A percentile compares a stretch with the other conserved stretches of the same genome.
Evolutionary conservation across 2,113 vertebrate genomes (phyloP).

Genomic region (Leucopternis melanops): DNA sequence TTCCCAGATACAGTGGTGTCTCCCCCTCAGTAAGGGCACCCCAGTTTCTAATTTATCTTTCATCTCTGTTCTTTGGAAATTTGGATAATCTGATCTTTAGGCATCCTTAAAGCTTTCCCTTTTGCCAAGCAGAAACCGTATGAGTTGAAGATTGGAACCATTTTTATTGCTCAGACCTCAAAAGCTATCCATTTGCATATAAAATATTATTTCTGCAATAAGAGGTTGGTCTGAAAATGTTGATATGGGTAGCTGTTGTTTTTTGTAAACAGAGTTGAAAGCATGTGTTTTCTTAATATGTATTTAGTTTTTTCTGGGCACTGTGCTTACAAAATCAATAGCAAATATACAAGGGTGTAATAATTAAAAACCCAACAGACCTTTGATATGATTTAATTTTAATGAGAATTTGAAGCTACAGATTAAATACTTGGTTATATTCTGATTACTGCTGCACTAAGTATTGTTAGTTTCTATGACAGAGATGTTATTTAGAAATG

Average conservation of each 20-base stretch:
- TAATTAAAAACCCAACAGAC: background rate
- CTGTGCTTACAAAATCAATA: background rate
- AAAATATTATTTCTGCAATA: background rate
- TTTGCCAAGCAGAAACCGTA: background rate
- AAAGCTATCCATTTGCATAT: background rate
- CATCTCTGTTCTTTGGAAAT: background rate
- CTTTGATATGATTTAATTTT: background rate
- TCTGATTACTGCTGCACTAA: background rate
- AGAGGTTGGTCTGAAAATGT: background rate
- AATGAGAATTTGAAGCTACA: background rate
- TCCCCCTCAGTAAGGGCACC: background rate
- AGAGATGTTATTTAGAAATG: background rate
- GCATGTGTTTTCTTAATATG: background rate
- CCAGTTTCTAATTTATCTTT: background rate
- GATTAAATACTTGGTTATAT: background rate
- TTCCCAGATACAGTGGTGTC: background rate
- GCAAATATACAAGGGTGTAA: background rate
- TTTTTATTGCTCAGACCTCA: background rate
- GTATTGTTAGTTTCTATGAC: background rate
- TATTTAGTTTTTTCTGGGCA: background rate
- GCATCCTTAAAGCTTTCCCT: background rate
- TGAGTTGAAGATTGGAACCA: background rate
- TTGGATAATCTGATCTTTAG: background rate
- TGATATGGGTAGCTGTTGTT: background rate
- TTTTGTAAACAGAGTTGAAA: background rate